Conservation (phyloP, 92 coral and sea anemone genomes). For the Isaurus tuberculatus region DNA sequence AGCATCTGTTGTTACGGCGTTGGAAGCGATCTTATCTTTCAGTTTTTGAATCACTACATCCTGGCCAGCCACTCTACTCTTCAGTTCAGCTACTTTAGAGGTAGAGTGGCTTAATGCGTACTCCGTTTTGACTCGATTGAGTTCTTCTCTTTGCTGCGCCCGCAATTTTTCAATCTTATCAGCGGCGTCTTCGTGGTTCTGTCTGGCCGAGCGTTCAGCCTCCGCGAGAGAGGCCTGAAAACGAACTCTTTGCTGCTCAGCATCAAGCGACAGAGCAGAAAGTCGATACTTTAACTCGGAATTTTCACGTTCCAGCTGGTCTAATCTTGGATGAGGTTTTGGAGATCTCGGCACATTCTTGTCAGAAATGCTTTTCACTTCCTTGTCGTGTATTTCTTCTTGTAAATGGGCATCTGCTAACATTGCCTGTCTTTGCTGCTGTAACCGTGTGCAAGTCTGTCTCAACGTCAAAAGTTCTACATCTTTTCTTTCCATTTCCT, state of each 20-base stretch:
- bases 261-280: constrained; percentile 72
- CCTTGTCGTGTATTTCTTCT: constrained; percentile 48
- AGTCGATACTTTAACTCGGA: constrained; percentile 74
- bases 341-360: constrained; percentile 21
- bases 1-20: constrained; percentile 68
- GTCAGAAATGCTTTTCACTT: constrained; percentile 13
- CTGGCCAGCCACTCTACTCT: constrained; percentile 85
- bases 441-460: constrained; percentile 79
- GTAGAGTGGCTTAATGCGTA: constrained; percentile 82
- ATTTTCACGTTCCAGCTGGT: constrained; percentile 72
- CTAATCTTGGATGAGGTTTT: constrained; percentile 61
- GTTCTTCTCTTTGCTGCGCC: constrained; percentile 82
- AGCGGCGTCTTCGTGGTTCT: constrained; percentile 92
- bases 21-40: constrained; percentile 79
- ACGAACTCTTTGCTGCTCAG: constrained; percentile 93
- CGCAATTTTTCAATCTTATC: constrained; percentile 82
- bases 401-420: constrained; percentile 60
- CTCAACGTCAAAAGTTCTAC: constrained; percentile 68
- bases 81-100: constrained; percentile 84
- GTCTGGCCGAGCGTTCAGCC: constrained; percentile 88
- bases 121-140: constrained; percentile 80
- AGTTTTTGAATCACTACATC: constrained; percentile 89
- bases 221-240: constrained; percentile 96
- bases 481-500: constrained; percentile 75
- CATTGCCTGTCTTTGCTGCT: constrained; percentile 87